Evolutionary conservation across 1,140 invertebrate species (phyloP).

Genomic region (Zaprionus lachaisei): DNA sequence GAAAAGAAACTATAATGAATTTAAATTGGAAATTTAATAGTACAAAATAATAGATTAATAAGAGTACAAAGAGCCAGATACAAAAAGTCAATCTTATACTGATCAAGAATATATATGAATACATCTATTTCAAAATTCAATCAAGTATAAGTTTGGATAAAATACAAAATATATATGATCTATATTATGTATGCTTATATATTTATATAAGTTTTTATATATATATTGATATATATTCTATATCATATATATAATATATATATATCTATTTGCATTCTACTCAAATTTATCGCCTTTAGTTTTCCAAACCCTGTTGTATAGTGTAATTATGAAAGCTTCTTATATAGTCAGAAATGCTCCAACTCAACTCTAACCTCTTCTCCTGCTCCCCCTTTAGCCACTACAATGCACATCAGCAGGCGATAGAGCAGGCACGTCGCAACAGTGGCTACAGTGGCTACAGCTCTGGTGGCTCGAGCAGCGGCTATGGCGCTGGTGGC

Average conservation of each 20-base stretch:
- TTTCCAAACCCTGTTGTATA: background rate
- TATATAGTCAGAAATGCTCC: background rate
- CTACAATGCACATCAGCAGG: conserved; percentile 65
- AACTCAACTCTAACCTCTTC: background rate
- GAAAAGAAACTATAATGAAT: too few species aligned
- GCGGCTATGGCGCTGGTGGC: conserved; percentile 20
- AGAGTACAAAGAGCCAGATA: background rate
- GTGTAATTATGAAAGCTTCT: background rate
- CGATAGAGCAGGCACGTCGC: conserved; percentile 66
- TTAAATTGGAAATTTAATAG: background rate
- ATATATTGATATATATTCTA: background rate
- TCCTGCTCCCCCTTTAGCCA: conserved; percentile 50
- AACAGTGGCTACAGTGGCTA: conserved; percentile 34
- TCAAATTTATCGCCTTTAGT: background rate
- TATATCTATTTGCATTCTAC: too few species aligned
- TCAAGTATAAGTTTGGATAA: too few species aligned
- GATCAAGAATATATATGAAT: background rate
- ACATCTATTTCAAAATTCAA: background rate
- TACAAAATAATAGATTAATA: background rate
- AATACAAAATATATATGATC: too few species aligned
- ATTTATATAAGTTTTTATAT: too few species aligned
- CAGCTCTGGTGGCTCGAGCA: conserved; percentile 15
- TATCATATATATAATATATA: too few species aligned
- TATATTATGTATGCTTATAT: too few species aligned
- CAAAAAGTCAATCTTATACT: background rate